Percentiles rank a stretch among this genome's conserved stretches.
Conservation (phyloP, 2,888 invertebrate species). For the Calliphora vomitoria region DNA sequence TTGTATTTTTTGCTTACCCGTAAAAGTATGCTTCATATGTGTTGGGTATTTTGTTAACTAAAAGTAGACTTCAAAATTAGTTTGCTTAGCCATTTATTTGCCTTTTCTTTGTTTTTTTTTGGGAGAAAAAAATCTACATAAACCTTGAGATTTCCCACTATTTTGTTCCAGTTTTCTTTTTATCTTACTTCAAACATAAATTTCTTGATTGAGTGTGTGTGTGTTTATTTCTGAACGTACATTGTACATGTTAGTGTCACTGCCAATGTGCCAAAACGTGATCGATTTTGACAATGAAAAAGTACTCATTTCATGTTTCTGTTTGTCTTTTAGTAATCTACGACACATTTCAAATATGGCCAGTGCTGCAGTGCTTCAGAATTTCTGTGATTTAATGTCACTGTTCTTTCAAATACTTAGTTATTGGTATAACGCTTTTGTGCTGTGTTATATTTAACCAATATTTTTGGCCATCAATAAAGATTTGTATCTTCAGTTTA, state of each 20-base stretch:
- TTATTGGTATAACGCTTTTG: background rate
- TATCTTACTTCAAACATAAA: slow-evolving; percentile 41
- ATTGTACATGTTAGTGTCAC: slow-evolving; percentile 44
- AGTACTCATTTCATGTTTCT: slow-evolving; percentile 41
- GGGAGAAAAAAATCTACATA: background rate
- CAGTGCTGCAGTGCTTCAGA: background rate
- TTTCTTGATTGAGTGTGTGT: slow-evolving; percentile 29
- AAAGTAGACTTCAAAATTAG: slow-evolving; percentile 15
- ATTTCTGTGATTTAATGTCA: background rate
- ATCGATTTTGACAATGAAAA: slow-evolving; percentile 70
- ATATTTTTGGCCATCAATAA: slow-evolving; percentile 57
- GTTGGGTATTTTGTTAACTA: background rate
- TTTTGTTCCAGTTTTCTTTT: slow-evolving; percentile 5
- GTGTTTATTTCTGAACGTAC: background rate
- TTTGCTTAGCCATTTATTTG: background rate
- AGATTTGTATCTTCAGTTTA: slow-evolving; percentile 57
- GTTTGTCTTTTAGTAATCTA: background rate
- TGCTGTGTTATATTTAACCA: slow-evolving; percentile 38
- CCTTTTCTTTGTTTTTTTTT: background rate
- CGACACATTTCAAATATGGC: slow-evolving; percentile 12
- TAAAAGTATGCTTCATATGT: slow-evolving; percentile 29
- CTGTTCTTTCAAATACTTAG: background rate
- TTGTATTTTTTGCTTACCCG: background rate
- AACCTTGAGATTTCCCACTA: slow-evolving; percentile 32
- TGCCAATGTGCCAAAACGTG: slow-evolving; percentile 66